Conservation (phyloP, 2,888 invertebrate genomes). For the Scaptodrosophila latifasciaeformis region DNA sequence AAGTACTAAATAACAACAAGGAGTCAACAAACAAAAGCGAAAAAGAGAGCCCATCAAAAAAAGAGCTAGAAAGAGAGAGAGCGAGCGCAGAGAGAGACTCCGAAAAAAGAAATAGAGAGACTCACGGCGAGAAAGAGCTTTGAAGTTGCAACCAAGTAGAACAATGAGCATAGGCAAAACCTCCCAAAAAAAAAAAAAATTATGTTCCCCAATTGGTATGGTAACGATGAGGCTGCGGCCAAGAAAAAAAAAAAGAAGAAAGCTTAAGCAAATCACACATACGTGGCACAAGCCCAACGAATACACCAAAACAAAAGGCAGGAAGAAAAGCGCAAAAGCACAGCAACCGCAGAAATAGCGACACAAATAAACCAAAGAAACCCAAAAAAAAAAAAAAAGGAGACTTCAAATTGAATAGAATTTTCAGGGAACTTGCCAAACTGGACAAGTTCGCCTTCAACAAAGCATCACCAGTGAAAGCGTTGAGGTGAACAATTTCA, state of each 20-base stretch:
- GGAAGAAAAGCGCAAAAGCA: background rate
- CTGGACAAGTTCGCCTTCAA: too few relatives aligned
- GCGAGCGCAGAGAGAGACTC: constrained; percentile 14
- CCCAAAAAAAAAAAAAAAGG: background rate
- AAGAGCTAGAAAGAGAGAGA: background rate
- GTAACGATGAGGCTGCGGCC: constrained; percentile 26
- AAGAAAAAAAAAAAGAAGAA: constrained; percentile 1
- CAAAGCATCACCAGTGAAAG: background rate
- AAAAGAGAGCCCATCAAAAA: constrained; percentile 14
- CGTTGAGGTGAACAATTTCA: constrained; percentile 69
- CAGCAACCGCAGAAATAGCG: background rate
- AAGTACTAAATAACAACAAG: constrained; percentile 60
- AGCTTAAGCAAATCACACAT: background rate
- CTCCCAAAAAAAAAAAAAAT: constrained; percentile 3
- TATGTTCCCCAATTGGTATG: constrained; percentile 23
- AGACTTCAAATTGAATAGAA: too few relatives aligned
- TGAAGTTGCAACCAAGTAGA: constrained; percentile 41
- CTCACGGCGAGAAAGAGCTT: constrained; percentile 27
- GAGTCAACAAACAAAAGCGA: constrained; percentile 24
- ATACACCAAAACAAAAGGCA: background rate
- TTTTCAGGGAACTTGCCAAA: too few relatives aligned
- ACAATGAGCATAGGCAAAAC: too few relatives aligned
- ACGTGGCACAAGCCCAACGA: background rate
- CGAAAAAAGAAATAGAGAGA: background rate
- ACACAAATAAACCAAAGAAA: background rate